Conservation (phyloP, 1,140 invertebrate species). For the Maniola jurtina region DNA sequence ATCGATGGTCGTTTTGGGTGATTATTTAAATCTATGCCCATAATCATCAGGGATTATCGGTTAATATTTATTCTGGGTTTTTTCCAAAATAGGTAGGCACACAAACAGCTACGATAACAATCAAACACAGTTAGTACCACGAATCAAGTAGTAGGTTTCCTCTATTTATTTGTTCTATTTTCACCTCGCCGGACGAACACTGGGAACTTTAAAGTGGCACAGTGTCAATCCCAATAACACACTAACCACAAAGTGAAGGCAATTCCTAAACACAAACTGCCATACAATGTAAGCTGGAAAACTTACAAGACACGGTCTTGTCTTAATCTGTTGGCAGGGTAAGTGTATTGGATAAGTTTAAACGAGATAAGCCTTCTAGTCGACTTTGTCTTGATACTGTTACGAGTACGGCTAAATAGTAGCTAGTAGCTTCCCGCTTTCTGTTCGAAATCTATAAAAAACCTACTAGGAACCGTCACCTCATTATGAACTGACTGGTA, state of each 20-base stretch:
- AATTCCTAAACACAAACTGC: slow-evolving; percentile 16
- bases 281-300: slow-evolving; percentile 16
- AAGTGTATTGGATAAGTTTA: slow-evolving; percentile 31
- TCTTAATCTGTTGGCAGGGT: slow-evolving; percentile 18
- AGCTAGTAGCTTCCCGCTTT: too few species aligned
- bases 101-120: too few species aligned
- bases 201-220: slow-evolving; percentile 4
- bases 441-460: too few species aligned
- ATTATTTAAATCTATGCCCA: too few species aligned
- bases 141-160: not conserved
- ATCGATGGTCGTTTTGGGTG: too few species aligned
- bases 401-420: too few species aligned
- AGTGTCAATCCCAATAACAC: slow-evolving; percentile 13
- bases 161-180: not conserved
- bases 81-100: too few species aligned
- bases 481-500: too few species aligned
- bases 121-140: not conserved
- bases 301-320: slow-evolving; percentile 30
- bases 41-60: too few species aligned
- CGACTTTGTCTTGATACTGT: not conserved
- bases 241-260: slow-evolving; percentile 10
- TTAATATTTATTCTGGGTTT: too few species aligned
- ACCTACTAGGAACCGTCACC: too few species aligned
- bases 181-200: slow-evolving; percentile 4
- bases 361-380: slow-evolving; percentile 21